Conservation (phyloP, 2,113 vertebrate species). For the Nasalis larvatus region DNA sequence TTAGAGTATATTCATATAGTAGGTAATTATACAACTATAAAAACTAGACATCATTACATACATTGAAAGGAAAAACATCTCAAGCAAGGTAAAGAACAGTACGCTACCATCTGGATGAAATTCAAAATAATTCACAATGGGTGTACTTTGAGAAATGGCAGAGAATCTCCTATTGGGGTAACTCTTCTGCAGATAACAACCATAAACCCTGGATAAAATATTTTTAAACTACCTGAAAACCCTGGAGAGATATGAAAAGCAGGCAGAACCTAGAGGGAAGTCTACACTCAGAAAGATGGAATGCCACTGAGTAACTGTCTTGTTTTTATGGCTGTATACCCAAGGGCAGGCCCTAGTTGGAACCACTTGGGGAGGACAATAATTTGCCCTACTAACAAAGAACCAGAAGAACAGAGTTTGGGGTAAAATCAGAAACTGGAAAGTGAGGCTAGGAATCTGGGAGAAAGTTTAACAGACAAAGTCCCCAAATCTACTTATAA, state of each 20-base stretch:
- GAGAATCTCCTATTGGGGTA: neutral
- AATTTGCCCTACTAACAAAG: neutral
- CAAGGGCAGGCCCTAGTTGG: neutral
- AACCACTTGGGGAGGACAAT: neutral
- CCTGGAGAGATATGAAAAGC: neutral
- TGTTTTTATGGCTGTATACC: neutral
- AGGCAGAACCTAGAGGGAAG: neutral
- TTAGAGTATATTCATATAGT: neutral
- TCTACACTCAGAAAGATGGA: neutral
- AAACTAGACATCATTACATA: neutral
- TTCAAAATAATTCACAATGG: neutral
- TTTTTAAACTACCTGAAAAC: neutral
- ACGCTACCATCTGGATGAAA: neutral
- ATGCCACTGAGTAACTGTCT: neutral
- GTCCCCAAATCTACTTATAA: neutral
- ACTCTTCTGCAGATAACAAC: neutral
- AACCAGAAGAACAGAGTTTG: neutral
- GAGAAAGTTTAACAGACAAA: neutral
- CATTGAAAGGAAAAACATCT: neutral
- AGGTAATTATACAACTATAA: neutral
- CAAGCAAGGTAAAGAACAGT: neutral
- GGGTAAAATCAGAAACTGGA: conserved; percentile 16
- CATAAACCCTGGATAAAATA: neutral
- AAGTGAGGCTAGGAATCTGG: neutral
- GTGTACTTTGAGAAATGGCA: neutral